A percentile compares a stretch with the other conserved stretches of the same genome.
phyloP scores from a whole-genome alignment of 2,797 vertebrate species.

The Chromobotia macracanthus region DNA sequence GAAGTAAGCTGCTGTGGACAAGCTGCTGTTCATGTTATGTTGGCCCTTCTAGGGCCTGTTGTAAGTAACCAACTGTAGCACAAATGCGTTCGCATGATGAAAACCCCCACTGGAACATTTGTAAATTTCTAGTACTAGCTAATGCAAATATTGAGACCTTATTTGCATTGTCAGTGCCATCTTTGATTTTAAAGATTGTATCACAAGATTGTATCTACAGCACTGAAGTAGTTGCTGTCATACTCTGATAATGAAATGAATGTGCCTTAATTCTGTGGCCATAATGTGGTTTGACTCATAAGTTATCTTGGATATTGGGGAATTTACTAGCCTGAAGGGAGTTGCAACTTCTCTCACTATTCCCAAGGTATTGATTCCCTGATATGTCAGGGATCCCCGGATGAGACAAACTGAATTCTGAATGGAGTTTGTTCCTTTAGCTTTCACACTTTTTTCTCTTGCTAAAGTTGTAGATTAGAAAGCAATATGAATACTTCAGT shows the following conservation, averaged over 20 bases:
- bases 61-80: background rate
- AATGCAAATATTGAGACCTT: background rate
- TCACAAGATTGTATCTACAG: background rate
- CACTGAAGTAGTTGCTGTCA: background rate
- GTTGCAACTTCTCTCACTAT: conserved; percentile 8
- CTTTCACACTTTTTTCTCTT: too few relatives aligned
- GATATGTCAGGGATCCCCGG: conserved; percentile 9
- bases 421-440: conserved; percentile 8
- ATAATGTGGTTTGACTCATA: conserved; percentile 29
- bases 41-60: background rate
- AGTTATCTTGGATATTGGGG: conserved; percentile 20
- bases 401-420: conserved; percentile 14
- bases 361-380: conserved; percentile 29
- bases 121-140: conserved; percentile 3
- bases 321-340: background rate
- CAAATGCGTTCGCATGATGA: conserved; percentile 3
- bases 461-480: conserved; percentile 26
- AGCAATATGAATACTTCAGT: conserved; percentile 62
- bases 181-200: conserved; percentile 36
- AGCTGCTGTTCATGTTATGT: conserved; percentile 5
- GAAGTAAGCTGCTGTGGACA: conserved; percentile 12
- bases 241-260: conserved; percentile 22
- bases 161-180: conserved; percentile 9
- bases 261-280: conserved; percentile 44
- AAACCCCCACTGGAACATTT: background rate